phyloP scores from a whole-genome alignment of 2,888 invertebrate species.

The Lithophane leautieri region DNA sequence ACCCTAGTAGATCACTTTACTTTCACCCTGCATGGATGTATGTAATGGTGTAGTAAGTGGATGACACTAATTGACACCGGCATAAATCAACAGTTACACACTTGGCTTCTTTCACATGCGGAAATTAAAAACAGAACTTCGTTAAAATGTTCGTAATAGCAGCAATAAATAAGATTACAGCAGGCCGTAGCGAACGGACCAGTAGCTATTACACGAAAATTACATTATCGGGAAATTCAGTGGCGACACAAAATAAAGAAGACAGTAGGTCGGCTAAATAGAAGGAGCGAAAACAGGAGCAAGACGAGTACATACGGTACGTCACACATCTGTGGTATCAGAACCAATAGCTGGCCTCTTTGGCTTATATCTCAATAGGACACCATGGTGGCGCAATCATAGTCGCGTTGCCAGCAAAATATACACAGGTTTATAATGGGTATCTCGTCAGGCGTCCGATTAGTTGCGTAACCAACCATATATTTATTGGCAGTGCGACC shows the following conservation, averaged over 20 bases:
- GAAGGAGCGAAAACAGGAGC: neutral
- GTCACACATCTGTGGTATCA: neutral
- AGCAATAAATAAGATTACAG: constrained; percentile 46
- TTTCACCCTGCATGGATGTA: neutral
- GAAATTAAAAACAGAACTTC: constrained; percentile 37
- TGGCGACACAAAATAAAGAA: neutral
- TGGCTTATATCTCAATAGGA: no score
- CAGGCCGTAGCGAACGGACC: neutral
- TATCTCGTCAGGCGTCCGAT: no score
- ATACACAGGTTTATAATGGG: no score
- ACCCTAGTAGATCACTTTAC: neutral
- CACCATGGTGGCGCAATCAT: no score
- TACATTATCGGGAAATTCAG: constrained; percentile 45
- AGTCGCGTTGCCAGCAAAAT: no score
- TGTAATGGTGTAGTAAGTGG: neutral
- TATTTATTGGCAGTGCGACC: no score
- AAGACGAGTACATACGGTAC: neutral
- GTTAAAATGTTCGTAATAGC: constrained; percentile 48
- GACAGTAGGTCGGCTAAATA: neutral
- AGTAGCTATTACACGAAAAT: constrained; percentile 29
- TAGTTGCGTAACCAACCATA: no score
- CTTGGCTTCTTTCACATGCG: constrained; percentile 19
- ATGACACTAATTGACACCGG: constrained; percentile 24
- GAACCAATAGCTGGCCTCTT: neutral
- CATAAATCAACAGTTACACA: constrained; percentile 23